phyloP scores from a whole-genome alignment of 2,888 invertebrate species.

The Petrolisthes cinctipes region DNA sequence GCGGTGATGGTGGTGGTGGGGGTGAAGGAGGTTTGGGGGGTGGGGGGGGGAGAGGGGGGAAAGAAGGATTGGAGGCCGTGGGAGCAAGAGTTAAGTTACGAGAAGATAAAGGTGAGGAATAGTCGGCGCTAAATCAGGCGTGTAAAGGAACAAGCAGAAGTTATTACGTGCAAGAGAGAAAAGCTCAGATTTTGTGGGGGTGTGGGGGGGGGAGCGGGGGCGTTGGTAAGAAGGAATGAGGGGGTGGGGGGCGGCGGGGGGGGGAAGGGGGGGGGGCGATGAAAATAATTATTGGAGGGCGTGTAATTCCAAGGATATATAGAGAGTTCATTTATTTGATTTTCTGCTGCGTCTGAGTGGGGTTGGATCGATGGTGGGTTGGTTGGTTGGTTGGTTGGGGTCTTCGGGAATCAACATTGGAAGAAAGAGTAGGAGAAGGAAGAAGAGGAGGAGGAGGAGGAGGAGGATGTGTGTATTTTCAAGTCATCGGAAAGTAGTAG shows the following conservation, averaged over 20 bases:
- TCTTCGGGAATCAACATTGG: conserved; percentile 14
- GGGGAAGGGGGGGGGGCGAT: not conserved
- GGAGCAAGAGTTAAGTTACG: conserved; percentile 44
- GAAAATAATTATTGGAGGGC: conserved; percentile 42
- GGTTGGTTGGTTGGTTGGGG: not conserved
- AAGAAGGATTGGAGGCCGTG: conserved; percentile 2
- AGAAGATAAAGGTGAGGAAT: conserved; percentile 61
- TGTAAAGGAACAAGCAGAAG: conserved; percentile 56
- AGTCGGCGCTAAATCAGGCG: conserved; percentile 49
- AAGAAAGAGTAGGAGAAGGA: not conserved
- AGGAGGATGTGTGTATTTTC: not conserved
- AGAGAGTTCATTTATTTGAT: conserved; percentile 33
- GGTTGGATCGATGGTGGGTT: conserved; percentile 14
- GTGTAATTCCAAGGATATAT: conserved; percentile 34
- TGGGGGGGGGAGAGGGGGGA: not conserved
- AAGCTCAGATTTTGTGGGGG: conserved; percentile 43
- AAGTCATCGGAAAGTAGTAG: not conserved
- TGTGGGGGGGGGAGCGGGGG: no score
- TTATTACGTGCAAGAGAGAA: conserved; percentile 52
- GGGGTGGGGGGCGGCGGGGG: no score
- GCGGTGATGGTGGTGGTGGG: not conserved
- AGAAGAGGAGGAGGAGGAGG: no score
- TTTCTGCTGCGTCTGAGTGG: conserved; percentile 32
- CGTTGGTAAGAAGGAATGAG: no score
- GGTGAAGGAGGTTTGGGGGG: not conserved